A percentile compares a stretch with the other conserved stretches of the same genome.
phyloP scores from a whole-genome alignment of 2,888 invertebrate genomes.

The Homarus gammarus region DNA sequence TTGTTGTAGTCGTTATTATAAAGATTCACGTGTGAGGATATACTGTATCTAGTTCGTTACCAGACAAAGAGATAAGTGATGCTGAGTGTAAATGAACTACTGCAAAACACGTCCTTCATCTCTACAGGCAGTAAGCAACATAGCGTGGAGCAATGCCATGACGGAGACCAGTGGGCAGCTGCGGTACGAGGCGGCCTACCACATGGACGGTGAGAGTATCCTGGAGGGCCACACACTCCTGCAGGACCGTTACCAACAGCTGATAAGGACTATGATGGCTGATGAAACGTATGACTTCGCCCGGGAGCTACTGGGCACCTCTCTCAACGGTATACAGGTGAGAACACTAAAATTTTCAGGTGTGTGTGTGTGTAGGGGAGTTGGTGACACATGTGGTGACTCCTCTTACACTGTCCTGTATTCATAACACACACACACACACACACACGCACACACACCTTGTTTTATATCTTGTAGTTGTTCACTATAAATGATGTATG shows the following conservation, averaged over 20 bases:
- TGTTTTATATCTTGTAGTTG: too few relatives aligned
- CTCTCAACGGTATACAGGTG: constrained; percentile 56
- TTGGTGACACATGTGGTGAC: neutral
- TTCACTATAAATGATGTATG: too few relatives aligned
- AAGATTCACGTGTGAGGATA: too few relatives aligned
- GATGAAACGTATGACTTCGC: constrained; percentile 33
- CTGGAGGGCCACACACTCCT: constrained; percentile 37
- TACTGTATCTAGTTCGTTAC: too few relatives aligned
- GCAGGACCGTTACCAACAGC: constrained; percentile 53
- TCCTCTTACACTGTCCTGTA: neutral
- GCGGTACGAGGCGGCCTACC: constrained; percentile 25
- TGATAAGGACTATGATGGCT: constrained; percentile 24
- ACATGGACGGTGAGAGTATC: constrained; percentile 61
- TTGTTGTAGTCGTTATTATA: too few relatives aligned
- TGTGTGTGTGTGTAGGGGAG: neutral
- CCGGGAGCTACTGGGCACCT: constrained; percentile 51
- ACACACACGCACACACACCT: too few relatives aligned
- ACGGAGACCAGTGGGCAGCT: constrained; percentile 42
- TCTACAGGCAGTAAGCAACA: constrained; percentile 56
- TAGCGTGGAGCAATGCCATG: constrained; percentile 58
- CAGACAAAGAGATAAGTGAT: too few relatives aligned
- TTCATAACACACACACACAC: too few relatives aligned
- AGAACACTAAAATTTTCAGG: neutral
- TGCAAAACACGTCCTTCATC: too few relatives aligned
- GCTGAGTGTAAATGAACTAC: too few relatives aligned